A percentile compares a stretch with the other conserved stretches of the same genome.
Evolutionary conservation across 2,113 vertebrate genomes (phyloP).

Genomic region (Xiphophorus couchianus): DNA sequence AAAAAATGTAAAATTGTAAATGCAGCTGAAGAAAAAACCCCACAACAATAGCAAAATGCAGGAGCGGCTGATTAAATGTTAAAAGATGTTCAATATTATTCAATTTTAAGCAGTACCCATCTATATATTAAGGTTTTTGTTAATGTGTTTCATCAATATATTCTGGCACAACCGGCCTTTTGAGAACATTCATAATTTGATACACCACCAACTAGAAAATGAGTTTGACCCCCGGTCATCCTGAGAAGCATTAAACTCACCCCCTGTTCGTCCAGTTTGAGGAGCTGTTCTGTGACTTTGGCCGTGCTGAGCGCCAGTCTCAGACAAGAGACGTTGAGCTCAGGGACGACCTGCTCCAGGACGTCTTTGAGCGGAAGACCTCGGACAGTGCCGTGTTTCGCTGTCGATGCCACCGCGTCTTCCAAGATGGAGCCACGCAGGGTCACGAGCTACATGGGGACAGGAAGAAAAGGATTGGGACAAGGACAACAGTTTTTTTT

Average conservation of each 20-base stretch:
- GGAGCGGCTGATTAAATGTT: too few species aligned
- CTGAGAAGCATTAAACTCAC: slow-evolving; percentile 71
- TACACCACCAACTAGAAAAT: too few species aligned
- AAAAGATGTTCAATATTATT: too few species aligned
- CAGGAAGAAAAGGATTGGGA: not conserved
- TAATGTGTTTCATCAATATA: too few species aligned
- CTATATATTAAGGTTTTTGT: too few species aligned
- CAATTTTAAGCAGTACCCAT: too few species aligned
- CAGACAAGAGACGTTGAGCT: slow-evolving; percentile 88
- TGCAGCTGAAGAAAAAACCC: too few species aligned
- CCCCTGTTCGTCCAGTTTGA: slow-evolving; percentile 95
- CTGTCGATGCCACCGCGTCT: slow-evolving; percentile 85
- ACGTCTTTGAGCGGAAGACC: slow-evolving; percentile 90
- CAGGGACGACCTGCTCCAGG: slow-evolving; percentile 88
- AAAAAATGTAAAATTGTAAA: too few species aligned
- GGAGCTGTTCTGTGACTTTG: slow-evolving; percentile 92
- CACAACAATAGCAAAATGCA: too few species aligned
- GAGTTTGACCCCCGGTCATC: too few species aligned
- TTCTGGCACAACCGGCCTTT: too few species aligned
- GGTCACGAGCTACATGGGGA: slow-evolving; percentile 84
- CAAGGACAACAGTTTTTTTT: not conserved
- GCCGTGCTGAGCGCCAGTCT: slow-evolving; percentile 85
- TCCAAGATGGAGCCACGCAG: slow-evolving; percentile 90
- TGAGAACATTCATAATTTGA: too few species aligned
- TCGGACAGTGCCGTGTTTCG: slow-evolving; percentile 84